A percentile compares a stretch with the other conserved stretches of the same genome.
Evolutionary conservation across 2,888 invertebrate genomes (phyloP).

Genomic region (Camponotus fellah): DNA sequence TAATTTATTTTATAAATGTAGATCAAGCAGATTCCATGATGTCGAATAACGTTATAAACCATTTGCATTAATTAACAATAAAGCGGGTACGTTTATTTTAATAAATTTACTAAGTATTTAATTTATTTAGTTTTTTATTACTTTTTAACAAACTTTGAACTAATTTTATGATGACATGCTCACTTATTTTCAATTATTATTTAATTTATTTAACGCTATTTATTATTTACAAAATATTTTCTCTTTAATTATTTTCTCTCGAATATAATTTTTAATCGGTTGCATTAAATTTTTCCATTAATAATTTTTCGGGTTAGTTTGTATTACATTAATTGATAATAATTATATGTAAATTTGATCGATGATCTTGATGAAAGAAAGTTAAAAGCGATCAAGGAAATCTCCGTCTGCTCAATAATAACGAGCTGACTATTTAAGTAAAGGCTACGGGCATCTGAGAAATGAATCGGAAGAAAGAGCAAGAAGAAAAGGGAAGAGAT

Average conservation of each 20-base stretch:
- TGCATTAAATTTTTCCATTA: not conserved
- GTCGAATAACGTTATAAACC: not conserved
- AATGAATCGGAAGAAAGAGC: conserved; percentile 7
- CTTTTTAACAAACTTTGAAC: not conserved
- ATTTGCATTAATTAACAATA: not conserved
- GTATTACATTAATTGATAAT: not conserved
- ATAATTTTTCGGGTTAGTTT: not conserved
- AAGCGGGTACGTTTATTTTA: not conserved
- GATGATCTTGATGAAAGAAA: conserved; percentile 13
- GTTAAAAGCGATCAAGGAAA: conserved; percentile 26
- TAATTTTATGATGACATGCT: not conserved
- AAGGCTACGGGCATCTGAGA: not conserved
- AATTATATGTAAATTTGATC: conserved; percentile 14
- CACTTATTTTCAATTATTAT: not conserved
- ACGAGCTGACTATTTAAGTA: no score
- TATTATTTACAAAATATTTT: not conserved
- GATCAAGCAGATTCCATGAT: not conserved
- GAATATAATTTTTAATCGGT: not conserved
- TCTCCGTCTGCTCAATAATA: conserved; percentile 45
- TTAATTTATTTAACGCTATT: not conserved
- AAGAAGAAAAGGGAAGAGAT: conserved; percentile 28
- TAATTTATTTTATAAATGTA: conserved; percentile 1
- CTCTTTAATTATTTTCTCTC: not conserved
- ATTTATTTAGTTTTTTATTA: not conserved
- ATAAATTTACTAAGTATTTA: not conserved